Evolutionary conservation across 2,113 vertebrate genomes (phyloP), one percentile per base, ranked within the genome.

Genomic region (Actenoides lindsayi): DNA sequence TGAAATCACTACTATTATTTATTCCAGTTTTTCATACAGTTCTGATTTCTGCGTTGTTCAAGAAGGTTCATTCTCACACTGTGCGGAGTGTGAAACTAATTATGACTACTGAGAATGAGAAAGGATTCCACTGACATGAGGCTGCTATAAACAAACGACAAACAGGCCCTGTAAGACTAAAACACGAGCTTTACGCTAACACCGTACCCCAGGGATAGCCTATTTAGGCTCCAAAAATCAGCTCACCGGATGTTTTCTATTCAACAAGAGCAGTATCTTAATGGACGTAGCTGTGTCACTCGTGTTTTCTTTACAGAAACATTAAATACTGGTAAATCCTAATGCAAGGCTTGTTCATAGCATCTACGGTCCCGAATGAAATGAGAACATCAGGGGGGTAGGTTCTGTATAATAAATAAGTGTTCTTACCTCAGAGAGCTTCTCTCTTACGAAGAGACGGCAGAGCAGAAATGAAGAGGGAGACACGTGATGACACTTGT

Each of bases 331-430:
- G 3, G 24, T 60, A 59, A 75, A 57, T 60, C 23, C 42, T 56
- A 7, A 5, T 8, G 37, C 27, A n/a, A 62, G 64, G 60, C 20
- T 28, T 81, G 31, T 78, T 74, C 21, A 5, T 3, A n/a, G 57
- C 16, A 33, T 19, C 70, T 46, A 23, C 48, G 69, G 54, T 30
- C 10, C 25, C 64, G 42, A 73, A 53, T 33, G 17, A 56, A 62
- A 78, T 25, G 42, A 92, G 37, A 65, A 37, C 20, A 6, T 20
- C 0, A 0, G 42, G 57, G 44, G 14, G 25, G 27, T 30, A 3
- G 7, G 5, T 41, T n/a, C 37, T 56, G 18, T 25, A 5, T 31
- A 6, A 57, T 30, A 70, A 82, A 48, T 7, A 41, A 39, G 54
- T 7, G 9, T 33, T 46, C 88, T 14, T 51, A 39, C 56, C 62